Evolutionary conservation across 2,888 invertebrate species (phyloP).

Genomic region (Merodon equestris): DNA sequence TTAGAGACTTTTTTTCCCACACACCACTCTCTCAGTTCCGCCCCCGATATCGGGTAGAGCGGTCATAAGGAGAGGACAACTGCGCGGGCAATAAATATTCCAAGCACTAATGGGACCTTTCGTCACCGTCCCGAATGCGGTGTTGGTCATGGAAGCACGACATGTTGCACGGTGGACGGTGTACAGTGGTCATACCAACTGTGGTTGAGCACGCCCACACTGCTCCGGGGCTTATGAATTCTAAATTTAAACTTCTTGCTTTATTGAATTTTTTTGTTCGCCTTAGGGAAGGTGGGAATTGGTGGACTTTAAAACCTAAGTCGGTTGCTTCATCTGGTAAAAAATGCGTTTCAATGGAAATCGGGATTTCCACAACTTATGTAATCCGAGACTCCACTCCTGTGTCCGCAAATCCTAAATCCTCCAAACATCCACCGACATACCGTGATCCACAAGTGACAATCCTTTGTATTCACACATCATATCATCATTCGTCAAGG

Average conservation of each 20-base stretch:
- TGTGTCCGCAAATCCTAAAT: too few species aligned
- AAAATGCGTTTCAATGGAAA: too few species aligned
- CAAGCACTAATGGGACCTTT: constrained; percentile 49
- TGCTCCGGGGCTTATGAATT: constrained; percentile 34
- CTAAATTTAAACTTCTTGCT: constrained; percentile 44
- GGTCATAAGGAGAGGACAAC: constrained; percentile 9
- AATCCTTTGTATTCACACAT: too few species aligned
- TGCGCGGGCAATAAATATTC: constrained; percentile 53
- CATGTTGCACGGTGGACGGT: neutral
- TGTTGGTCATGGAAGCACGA: neutral
- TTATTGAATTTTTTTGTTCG: neutral
- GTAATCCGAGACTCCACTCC: too few species aligned
- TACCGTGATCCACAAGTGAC: too few species aligned
- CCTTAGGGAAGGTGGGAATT: too few species aligned
- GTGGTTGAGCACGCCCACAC: neutral
- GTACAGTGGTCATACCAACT: neutral
- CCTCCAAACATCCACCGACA: too few species aligned
- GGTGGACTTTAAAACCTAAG: too few species aligned
- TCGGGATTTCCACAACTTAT: too few species aligned
- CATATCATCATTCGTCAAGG: too few species aligned
- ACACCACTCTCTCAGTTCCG: constrained; percentile 6
- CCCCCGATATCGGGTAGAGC: too few species aligned
- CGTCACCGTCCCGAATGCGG: constrained; percentile 13
- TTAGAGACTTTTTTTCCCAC: constrained; percentile 31
- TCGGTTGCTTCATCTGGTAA: too few species aligned